Evolutionary conservation across 1,140 invertebrate species (phyloP), one percentile per base, ranked within the genome.

Genomic region (Acromyrmex heyeri): DNA sequence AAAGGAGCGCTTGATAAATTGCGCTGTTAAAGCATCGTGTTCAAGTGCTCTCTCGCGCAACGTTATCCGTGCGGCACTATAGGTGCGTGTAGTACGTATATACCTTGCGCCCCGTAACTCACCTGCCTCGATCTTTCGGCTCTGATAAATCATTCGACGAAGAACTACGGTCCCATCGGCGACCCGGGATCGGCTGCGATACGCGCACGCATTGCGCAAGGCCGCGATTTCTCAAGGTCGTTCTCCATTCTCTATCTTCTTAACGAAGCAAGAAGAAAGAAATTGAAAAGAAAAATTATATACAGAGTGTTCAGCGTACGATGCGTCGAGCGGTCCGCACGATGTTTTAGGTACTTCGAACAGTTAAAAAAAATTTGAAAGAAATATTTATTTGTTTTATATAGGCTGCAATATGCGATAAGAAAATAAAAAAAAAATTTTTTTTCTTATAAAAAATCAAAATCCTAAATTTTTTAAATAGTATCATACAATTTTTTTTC

Each of bases 1-100:
- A 93, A 93, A 93, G 93, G 90, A 92, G 90, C 90, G 87, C 90
- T 93, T 93, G 93, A 94, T 94, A 93, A 93, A 94, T 93, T 92
- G 93, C 92, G 93, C 90, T 93, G 93, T 92, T 93, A 92, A 93
- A 88, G 89, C 90, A 91, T 90, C 90, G 86, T 91, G 89, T 82
- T 85, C 59, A 62, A 65, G 59, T 81, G 59, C 77, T 62, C 76
- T 64, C 64, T 65, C 30, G 65, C 69, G 79, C 83, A 81, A 83
- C 70, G 87, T 90, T 89, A 89, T 89, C 88, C 88, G n/a, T 72
- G 72, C 85, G 85, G 79, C 81, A 78, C 72, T 83, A 21, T 72
- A 85, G 85, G 72, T 85, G 72, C 82, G 79, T 69, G 85, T 53
- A 57, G 61, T 48, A 44, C 14, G 21, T 85, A 67, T 85, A 64